These are phyloP conservation scores for Caerostris extrusa DNA, from an alignment of 1,140 invertebrate genomes.

Conservation along the genomic window DNA sequence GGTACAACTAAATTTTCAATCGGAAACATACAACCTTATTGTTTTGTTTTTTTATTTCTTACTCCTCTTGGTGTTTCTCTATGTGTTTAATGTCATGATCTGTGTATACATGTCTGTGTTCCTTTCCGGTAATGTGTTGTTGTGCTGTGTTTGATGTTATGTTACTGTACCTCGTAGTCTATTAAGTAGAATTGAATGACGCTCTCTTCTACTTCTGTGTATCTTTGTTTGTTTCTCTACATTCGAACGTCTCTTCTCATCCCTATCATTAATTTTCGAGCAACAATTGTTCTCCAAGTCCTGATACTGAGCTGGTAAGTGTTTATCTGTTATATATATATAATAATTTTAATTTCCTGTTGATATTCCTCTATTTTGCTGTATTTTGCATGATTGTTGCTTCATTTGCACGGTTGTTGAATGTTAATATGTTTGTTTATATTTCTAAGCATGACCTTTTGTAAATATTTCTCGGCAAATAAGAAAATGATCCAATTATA, in stretches of 20 bases:
- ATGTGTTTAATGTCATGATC: slow-evolving; percentile 43
- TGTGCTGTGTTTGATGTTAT: slow-evolving; percentile 55
- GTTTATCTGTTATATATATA: neutral
- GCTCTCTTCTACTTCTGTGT: slow-evolving; percentile 67
- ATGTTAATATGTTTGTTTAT: slow-evolving; percentile 12
- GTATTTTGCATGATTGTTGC: neutral
- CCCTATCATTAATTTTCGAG: slow-evolving; percentile 30
- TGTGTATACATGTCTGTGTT: neutral
- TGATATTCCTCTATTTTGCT: neutral
- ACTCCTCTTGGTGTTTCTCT: neutral
- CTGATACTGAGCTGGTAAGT: slow-evolving; percentile 46
- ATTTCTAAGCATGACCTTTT: neutral
- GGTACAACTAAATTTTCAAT: too few relatives aligned
- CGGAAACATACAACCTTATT: too few relatives aligned
- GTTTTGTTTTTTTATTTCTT: neutral
- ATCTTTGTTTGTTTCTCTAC: slow-evolving; percentile 65
- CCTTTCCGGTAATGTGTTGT: slow-evolving; percentile 55
- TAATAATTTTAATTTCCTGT: neutral
- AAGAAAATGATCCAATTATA: neutral
- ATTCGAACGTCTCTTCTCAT: slow-evolving; percentile 25
- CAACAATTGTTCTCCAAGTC: neutral
- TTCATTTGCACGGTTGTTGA: slow-evolving; percentile 22
- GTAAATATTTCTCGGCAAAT: neutral
- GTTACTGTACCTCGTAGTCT: slow-evolving; percentile 60
- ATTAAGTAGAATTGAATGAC: slow-evolving; percentile 71